Conservation (phyloP, 2,888 invertebrate genomes). For the Gerris lacustris region DNA sequence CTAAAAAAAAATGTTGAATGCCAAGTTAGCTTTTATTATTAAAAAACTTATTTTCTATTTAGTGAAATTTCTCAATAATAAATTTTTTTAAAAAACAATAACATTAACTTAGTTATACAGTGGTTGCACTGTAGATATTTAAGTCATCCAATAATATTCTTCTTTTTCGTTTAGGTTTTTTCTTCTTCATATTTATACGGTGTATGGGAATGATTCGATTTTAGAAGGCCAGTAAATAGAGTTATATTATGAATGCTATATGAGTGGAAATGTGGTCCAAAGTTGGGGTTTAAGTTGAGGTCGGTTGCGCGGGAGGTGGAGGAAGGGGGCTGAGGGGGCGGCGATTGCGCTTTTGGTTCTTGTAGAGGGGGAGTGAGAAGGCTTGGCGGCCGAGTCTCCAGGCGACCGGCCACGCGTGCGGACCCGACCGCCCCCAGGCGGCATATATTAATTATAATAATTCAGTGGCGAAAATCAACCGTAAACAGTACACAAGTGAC, state of each 20-base stretch:
- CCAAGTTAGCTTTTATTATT: too few relatives aligned
- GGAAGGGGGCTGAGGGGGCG: slow-evolving; percentile 9
- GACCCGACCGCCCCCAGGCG: slow-evolving; percentile 23
- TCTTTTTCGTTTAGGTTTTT: too few relatives aligned
- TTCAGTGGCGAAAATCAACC: not conserved
- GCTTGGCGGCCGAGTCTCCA: slow-evolving; percentile 32
- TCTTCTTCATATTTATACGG: too few relatives aligned
- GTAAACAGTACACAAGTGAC: slow-evolving; percentile 11
- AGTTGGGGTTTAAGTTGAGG: slow-evolving; percentile 15
- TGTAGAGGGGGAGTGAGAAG: slow-evolving; percentile 30
- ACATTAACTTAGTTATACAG: too few relatives aligned
- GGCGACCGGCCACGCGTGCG: slow-evolving; percentile 19
- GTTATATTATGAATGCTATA: not conserved
- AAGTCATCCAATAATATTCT: too few relatives aligned
- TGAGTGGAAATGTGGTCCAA: not conserved
- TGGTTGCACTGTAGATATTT: too few relatives aligned
- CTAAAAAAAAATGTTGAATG: too few relatives aligned
- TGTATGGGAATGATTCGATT: too few relatives aligned
- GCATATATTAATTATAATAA: slow-evolving; percentile 11
- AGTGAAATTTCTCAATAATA: too few relatives aligned
- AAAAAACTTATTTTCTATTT: too few relatives aligned
- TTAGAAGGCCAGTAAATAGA: too few relatives aligned
- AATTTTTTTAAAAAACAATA: too few relatives aligned
- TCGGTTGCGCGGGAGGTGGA: slow-evolving; percentile 14
- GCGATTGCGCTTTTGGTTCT: slow-evolving; percentile 32